Percentiles rank a stretch among this genome's conserved stretches.
phyloP scores from a whole-genome alignment of 2,113 vertebrate species.

The Tupaia tana region DNA sequence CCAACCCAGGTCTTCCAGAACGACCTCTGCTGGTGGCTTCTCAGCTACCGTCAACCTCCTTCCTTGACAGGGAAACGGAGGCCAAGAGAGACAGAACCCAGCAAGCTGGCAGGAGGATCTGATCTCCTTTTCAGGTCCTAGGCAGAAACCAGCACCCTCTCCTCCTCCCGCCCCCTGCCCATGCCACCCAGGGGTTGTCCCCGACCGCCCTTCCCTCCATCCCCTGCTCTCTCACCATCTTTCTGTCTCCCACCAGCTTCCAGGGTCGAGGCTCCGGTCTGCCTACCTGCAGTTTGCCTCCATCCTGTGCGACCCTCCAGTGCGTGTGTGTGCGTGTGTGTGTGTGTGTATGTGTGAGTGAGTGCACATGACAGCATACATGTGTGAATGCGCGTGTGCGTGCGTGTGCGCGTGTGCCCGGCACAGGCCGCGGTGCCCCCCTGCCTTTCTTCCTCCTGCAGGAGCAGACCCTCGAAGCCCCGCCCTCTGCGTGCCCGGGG shows the following conservation, averaged over 20 bases:
- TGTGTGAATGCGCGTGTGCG: not conserved
- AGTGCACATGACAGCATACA: too few species aligned
- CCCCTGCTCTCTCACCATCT: constrained; percentile 49
- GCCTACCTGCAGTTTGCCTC: constrained; percentile 74
- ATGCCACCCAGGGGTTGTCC: not conserved
- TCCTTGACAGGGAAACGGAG: not conserved
- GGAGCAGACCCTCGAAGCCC: constrained; percentile 59
- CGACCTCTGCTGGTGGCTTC: too few species aligned
- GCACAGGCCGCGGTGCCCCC: not conserved
- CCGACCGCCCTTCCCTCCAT: not conserved
- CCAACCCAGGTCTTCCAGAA: not conserved
- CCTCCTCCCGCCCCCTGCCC: not conserved
- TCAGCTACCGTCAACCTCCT: not conserved
- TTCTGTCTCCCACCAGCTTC: constrained; percentile 83
- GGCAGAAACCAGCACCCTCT: constrained; percentile 13
- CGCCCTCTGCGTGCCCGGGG: constrained; percentile 50
- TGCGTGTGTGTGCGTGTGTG: not conserved
- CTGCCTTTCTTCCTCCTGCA: constrained; percentile 71
- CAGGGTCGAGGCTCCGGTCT: constrained; percentile 36
- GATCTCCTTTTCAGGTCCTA: not conserved
- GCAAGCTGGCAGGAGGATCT: not conserved
- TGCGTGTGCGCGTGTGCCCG: rapidly evolving
- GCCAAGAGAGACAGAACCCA: not conserved
- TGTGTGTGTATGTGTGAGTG: not conserved
- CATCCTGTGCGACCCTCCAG: constrained; percentile 15